phyloP scores from a whole-genome alignment of 2,888 invertebrate genomes.

The Chrysotoxum bicinctum region DNA sequence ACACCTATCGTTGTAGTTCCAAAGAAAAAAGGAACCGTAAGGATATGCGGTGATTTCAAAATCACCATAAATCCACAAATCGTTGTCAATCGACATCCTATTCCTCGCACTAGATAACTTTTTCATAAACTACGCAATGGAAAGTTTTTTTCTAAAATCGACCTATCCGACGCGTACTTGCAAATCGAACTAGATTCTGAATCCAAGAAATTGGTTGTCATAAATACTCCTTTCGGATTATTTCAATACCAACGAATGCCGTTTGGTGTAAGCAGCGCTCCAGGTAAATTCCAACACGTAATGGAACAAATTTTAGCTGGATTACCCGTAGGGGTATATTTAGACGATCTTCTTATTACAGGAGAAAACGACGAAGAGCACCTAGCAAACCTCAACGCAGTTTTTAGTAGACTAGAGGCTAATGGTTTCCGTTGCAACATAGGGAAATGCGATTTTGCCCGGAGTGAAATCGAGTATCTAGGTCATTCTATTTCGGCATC shows the following conservation, averaged over 20 bases:
- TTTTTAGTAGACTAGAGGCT: constrained; percentile 21
- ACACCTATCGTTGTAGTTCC: constrained; percentile 27
- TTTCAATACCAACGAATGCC: constrained; percentile 24
- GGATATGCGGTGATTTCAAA: constrained; percentile 16
- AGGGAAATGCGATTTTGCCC: constrained; percentile 40
- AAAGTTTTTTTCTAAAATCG: constrained; percentile 10
- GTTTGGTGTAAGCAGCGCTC: constrained; percentile 4
- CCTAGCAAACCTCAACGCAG: constrained; percentile 8
- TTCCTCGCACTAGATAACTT: constrained; percentile 9
- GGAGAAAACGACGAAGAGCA: constrained; percentile 40
- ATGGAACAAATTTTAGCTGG: constrained; percentile 11
- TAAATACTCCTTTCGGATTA: constrained; percentile 10
- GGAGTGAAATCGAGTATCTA: not conserved
- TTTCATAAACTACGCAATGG: constrained; percentile 20
- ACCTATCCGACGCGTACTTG: constrained; percentile 10
- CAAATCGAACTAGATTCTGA: constrained; percentile 19
- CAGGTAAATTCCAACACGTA: not conserved
- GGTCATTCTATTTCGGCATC: too few relatives aligned
- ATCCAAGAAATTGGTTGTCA: constrained; percentile 13
- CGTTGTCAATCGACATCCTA: constrained; percentile 23
- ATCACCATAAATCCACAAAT: constrained; percentile 19
- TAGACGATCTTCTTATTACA: constrained; percentile 49
- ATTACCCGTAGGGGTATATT: constrained; percentile 25
- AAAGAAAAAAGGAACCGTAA: not conserved
- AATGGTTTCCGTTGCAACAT: constrained; percentile 35